Evolutionary conservation across 2,888 invertebrate genomes (phyloP).

Genomic region (Morpho helenor): DNA sequence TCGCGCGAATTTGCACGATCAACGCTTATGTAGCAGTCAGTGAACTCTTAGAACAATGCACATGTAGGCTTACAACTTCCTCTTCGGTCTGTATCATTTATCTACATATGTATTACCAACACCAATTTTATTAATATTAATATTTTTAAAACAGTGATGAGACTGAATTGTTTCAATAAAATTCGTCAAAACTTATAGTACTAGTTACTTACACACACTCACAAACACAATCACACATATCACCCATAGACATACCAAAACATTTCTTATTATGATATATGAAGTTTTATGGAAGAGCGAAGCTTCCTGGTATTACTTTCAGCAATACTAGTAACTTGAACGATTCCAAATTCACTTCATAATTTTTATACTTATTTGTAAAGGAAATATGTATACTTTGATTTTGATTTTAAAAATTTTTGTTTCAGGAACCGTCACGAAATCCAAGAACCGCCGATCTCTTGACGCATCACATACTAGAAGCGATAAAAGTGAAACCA

Average conservation of each 20-base stretch:
- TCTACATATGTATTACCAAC: not conserved
- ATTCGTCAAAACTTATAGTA: too few species aligned
- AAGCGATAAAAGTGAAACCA: conserved; percentile 73
- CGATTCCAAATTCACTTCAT: too few species aligned
- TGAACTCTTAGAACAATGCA: conserved; percentile 65
- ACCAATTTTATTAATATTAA: conserved; percentile 1
- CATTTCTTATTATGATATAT: too few species aligned
- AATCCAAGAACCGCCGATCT: conserved; percentile 58
- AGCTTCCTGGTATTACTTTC: too few species aligned
- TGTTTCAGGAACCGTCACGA: conserved; percentile 66
- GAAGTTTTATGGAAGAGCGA: too few species aligned
- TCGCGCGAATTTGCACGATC: conserved; percentile 52
- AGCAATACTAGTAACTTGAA: too few species aligned
- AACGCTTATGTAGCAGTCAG: conserved; percentile 54
- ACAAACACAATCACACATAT: too few species aligned
- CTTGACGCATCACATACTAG: conserved; percentile 62
- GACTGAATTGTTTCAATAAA: too few species aligned
- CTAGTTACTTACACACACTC: too few species aligned
- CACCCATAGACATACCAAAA: too few species aligned
- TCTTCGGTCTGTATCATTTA: conserved; percentile 41
- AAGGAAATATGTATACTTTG: too few species aligned
- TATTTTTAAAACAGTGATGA: not conserved
- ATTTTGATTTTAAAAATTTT: conserved; percentile 24
- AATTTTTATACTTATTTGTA: too few species aligned
- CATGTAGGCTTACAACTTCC: conserved; percentile 56